Conservation (phyloP, 53 echinoderm and acorn worm species). For the Temnopleurus reevesii region DNA sequence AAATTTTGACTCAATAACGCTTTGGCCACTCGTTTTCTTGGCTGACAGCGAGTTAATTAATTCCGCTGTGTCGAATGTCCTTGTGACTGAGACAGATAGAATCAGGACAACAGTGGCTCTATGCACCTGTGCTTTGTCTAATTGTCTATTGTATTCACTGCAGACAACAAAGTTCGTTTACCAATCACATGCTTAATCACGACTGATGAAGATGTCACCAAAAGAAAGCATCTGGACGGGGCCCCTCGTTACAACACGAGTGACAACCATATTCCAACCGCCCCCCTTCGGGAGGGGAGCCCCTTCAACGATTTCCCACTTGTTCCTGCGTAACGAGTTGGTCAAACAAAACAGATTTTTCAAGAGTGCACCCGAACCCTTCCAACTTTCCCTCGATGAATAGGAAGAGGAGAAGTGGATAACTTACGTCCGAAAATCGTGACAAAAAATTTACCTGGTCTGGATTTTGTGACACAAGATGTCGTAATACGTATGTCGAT, state of each 20-base stretch:
- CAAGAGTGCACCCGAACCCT: conserved; percentile 22
- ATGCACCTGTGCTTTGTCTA: conserved; percentile 14
- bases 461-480: not conserved
- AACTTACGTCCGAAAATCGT: not conserved
- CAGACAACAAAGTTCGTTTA: not conserved
- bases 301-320: conserved; percentile 5
- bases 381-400: not conserved
- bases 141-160: not conserved
- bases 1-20: too few species aligned
- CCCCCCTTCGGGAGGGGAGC: not conserved
- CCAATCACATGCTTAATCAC: not conserved
- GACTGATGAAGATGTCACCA: not conserved
- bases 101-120: not conserved
- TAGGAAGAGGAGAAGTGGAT: conserved; percentile 6
- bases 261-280: not conserved
- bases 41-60: not conserved
- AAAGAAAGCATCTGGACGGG: not conserved
- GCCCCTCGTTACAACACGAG: not conserved
- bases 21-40: too few species aligned
- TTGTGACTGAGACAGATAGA: not conserved
- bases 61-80: not conserved
- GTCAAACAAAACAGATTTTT: conserved; percentile 23
- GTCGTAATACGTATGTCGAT: conserved; percentile 25
- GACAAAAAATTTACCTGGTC: not conserved
- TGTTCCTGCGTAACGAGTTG: conserved; percentile 20